Base-by-base conservation (phyloP, 1,140 invertebrate species). In the Musca vetustissima region DNA sequence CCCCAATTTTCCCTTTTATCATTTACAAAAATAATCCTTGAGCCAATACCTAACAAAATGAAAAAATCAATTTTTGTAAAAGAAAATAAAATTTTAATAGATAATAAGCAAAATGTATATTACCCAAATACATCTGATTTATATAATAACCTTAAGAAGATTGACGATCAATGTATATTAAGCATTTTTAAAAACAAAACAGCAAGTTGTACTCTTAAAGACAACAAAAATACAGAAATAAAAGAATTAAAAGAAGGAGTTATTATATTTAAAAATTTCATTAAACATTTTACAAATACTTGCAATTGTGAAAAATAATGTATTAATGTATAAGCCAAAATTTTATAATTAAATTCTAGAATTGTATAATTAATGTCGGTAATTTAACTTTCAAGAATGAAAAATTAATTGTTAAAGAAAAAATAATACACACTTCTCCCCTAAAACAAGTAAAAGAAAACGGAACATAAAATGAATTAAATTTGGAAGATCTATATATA, bases 61-160 rank as follows among this genome's bases (percentile, higher is more conserved):
- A 28, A 28, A 4, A 28, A 28, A 28, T 28, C 28, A 28, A 4
- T 52, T 17, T 52, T 19, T 19, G n/a, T 52, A 52, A 19, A 19
- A 52, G 49, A 52, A 52, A 52, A 52, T 19, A n/a, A 52, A 19
- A 52, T 52, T 9, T 52, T 52, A 52, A 15, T 52, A 17, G 49
- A 52, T 52, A n/a, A 52, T 9, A 52, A 52, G 9, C 49, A 21
- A 52, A 52, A 52, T 17, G 19, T 52, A 19, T 52, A 19, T 21
- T 21, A 17, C 9, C 17, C 21, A n/a, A 52, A 28, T 28, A 28
- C 8, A 28, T 28, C 28, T 28, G 8, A 8, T 52, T 52, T 52
- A 52, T n/a, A n/a, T 52, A 52, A 52, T 14, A 52, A 52, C n/a
- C 49, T 52, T 17, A 52, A 52, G 19, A n/a, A n/a, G 21, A 19